Percentiles rank a stretch among this genome's conserved stretches.
Conservation (phyloP, 2,113 vertebrate species). For the Cinclus cinclus region DNA sequence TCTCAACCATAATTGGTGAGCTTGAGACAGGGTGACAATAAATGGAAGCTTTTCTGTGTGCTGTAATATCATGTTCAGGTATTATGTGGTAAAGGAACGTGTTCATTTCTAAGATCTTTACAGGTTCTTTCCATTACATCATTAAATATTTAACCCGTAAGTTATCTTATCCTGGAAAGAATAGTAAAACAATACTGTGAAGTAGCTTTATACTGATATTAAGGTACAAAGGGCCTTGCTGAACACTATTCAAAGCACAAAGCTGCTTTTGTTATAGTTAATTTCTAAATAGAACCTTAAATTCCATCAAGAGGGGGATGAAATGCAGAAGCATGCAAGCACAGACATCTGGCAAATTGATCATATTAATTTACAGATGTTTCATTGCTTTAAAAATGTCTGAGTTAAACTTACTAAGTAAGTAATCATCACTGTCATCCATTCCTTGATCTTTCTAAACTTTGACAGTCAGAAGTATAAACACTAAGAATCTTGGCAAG, state of each 20-base stretch:
- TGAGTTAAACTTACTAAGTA: neutral
- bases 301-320: neutral
- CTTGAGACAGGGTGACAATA: neutral
- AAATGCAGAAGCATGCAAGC: neutral
- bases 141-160: conserved; percentile 56
- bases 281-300: conserved; percentile 6
- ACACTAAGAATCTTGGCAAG: neutral
- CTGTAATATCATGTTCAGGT: conserved; percentile 12
- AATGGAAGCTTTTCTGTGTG: neutral
- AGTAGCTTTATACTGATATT: conserved; percentile 39
- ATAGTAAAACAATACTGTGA: conserved; percentile 56
- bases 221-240: conserved; percentile 25
- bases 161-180: conserved; percentile 32
- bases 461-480: neutral
- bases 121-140: conserved; percentile 32
- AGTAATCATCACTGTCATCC: neutral
- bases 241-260: neutral
- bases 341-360: neutral
- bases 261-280: neutral
- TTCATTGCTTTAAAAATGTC: neutral
- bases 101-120: conserved; percentile 12
- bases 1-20: neutral
- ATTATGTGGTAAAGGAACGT: neutral
- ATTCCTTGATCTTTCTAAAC: neutral
- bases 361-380: neutral